Evolutionary conservation across 64 coral and sea anemone genomes (phyloP).

Genomic region (Montipora efflorescens): DNA sequence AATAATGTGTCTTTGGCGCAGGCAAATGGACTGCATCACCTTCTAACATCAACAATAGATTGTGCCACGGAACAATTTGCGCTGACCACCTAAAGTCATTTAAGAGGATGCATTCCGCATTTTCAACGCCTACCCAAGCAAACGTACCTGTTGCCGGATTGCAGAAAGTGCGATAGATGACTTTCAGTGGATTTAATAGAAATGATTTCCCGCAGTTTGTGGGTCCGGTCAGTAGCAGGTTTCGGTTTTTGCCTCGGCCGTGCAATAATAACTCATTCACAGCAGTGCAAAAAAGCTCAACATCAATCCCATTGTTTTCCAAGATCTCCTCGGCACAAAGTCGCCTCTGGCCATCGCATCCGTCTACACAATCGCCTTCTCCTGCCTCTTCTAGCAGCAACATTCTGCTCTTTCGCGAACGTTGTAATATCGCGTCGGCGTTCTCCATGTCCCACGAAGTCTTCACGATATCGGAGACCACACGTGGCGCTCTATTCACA

Average conservation of each 20-base stretch:
- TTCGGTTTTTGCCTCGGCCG: conserved; percentile 48
- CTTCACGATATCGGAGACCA: conserved; percentile 32
- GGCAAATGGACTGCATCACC: conserved; percentile 24
- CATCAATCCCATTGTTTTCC: conserved; percentile 32
- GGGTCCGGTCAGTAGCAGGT: conserved; percentile 27
- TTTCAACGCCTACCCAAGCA: conserved; percentile 44
- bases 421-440: background rate
- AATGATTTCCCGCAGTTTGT: conserved; percentile 53
- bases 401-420: conserved; percentile 43
- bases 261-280: conserved; percentile 31
- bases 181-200: conserved; percentile 35
- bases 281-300: conserved; percentile 40
- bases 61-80: conserved; percentile 43
- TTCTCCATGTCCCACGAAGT: conserved; percentile 46
- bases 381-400: background rate
- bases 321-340: conserved; percentile 35
- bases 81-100: conserved; percentile 42
- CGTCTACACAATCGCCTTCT: conserved; percentile 1
- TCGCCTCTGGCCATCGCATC: conserved; percentile 32
- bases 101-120: conserved; percentile 15
- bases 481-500: conserved; percentile 11
- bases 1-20: conserved; percentile 24
- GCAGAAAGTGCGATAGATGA: conserved; percentile 14
- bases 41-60: conserved; percentile 42
- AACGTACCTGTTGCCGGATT: conserved; percentile 41